phyloP scores from a whole-genome alignment of 1,140 invertebrate species.

The Drosophila subobscura region DNA sequence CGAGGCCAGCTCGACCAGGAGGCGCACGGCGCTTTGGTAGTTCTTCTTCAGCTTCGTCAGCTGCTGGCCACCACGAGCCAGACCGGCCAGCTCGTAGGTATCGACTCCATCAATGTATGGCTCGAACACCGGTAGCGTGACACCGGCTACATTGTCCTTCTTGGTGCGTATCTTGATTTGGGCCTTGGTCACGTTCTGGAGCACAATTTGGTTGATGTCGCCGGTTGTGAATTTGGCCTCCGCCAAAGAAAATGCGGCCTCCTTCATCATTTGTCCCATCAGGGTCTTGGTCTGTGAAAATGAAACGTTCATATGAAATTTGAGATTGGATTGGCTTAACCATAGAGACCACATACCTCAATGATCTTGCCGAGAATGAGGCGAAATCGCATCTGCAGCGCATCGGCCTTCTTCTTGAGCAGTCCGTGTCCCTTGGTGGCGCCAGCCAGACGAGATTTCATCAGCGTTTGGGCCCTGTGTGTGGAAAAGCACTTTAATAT shows the following conservation, averaged over 20 bases:
- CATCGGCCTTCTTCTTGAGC: conserved; percentile 99
- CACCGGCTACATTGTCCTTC: conserved; percentile 99
- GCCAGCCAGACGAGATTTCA: conserved; percentile 95
- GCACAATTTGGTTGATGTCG: conserved; percentile 98
- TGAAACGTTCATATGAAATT: conserved; percentile 87
- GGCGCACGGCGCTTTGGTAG: conserved; percentile 95
- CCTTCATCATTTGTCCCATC: conserved; percentile 99
- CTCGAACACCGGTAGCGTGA: conserved; percentile 97
- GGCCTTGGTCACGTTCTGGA: conserved; percentile 99
- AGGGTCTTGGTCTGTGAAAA: conserved; percentile 91
- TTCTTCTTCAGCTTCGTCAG: conserved; percentile 97
- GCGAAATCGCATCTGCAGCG: conserved; percentile 98
- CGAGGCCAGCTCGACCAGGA: conserved; percentile 97
- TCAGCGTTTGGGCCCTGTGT: conserved; percentile 90
- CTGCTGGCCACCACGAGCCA: conserved; percentile 97
- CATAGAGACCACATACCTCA: conserved; percentile 88
- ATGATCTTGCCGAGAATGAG: conserved; percentile 98
- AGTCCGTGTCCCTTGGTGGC: conserved; percentile 99
- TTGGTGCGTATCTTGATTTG: conserved; percentile 99
- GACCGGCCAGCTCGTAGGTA: conserved; percentile 95
- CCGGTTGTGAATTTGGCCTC: conserved; percentile 99
- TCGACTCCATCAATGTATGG: conserved; percentile 97
- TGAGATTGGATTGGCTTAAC: background rate
- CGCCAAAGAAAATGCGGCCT: conserved; percentile 98
- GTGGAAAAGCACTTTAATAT: background rate